Percentiles rank a stretch among this genome's conserved stretches.
phyloP scores from a whole-genome alignment of 2,797 vertebrate genomes.

The Chloroceryle amazona region DNA sequence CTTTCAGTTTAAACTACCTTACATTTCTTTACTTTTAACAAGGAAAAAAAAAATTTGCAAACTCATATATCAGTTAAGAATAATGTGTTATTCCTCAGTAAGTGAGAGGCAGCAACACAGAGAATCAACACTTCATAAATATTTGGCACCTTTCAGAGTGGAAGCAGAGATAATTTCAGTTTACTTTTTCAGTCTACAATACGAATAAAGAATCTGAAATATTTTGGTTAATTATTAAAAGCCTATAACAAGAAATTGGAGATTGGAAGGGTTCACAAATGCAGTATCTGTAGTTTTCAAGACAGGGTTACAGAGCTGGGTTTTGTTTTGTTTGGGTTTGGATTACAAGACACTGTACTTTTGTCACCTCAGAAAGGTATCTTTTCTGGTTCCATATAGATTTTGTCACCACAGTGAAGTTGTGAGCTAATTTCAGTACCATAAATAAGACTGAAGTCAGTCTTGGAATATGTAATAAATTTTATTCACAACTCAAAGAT shows the following conservation, averaged over 20 bases:
- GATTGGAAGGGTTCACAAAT: background rate
- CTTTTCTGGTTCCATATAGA: background rate
- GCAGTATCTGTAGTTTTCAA: background rate
- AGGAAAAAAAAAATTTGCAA: background rate
- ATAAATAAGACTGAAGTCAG: background rate
- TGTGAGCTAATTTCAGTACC: background rate
- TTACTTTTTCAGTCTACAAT: background rate
- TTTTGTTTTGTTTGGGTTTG: background rate
- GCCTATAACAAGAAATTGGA: background rate
- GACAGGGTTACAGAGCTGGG: accelerated
- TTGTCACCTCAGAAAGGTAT: background rate
- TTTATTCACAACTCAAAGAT: background rate
- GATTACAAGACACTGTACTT: background rate
- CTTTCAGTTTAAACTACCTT: background rate
- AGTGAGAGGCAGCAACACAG: background rate
- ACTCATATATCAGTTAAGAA: background rate
- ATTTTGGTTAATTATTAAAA: background rate
- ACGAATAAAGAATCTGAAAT: background rate
- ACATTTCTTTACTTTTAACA: background rate
- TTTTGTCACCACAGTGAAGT: background rate
- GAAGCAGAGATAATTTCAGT: background rate
- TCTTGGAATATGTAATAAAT: background rate
- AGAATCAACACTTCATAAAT: background rate
- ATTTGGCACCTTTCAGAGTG: background rate
- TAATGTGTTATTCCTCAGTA: background rate